Evolutionary conservation across 1,140 invertebrate species (phyloP), one percentile per base, ranked within the genome.

Genomic region (Drosophila nasuta): DNA sequence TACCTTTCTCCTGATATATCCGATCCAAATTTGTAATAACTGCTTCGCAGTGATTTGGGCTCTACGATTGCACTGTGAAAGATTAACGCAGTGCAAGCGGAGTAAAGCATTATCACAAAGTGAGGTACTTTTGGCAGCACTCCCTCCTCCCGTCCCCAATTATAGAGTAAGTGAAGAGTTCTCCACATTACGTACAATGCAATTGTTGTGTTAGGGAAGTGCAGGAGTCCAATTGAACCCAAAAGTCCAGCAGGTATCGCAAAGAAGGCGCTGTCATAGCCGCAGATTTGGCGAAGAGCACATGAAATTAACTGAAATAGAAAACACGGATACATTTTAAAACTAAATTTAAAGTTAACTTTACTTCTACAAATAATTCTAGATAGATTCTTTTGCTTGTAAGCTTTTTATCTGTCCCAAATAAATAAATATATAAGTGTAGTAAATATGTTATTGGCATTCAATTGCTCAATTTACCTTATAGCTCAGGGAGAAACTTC

Each of bases 41-140:
- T 43, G 41, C 41, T 13, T 13, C n/a, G 41, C 0, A 43, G 41
- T 10, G 10, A 41, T 41, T 25, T 25, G 6, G 97, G 96, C 91
- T 97, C 96, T 54, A 97, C 75, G 15, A 97, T 94, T 63, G 95
- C 96, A 58, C 94, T 95, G 93, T 97, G 96, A 81, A 97, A 97
- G 5, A 97, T 93, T 73, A 96, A 82, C 15, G 96, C 95, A 5
- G 96, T 97, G 76, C 96, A 96, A 67, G 96, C 92, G 52, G 95
- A 94, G 88, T 97, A 97, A 30, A 97, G 93, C 41, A 97, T 92
- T 64, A 95, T 93, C 20, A 93, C 93, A 46, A 95, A 95, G 71
- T 95, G 94, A 15, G 95, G 95, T 25, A 96, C 79, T 77, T 94
- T 92, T 41, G 95, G 94, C 56, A 96, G 59, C 64, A 93, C 92